Percentiles rank a stretch among this genome's conserved stretches.
These are phyloP conservation scores for Ctenochaetus hawaiiensis DNA, from an alignment of 2,797 vertebrate species.

Conservation along the genomic window DNA sequence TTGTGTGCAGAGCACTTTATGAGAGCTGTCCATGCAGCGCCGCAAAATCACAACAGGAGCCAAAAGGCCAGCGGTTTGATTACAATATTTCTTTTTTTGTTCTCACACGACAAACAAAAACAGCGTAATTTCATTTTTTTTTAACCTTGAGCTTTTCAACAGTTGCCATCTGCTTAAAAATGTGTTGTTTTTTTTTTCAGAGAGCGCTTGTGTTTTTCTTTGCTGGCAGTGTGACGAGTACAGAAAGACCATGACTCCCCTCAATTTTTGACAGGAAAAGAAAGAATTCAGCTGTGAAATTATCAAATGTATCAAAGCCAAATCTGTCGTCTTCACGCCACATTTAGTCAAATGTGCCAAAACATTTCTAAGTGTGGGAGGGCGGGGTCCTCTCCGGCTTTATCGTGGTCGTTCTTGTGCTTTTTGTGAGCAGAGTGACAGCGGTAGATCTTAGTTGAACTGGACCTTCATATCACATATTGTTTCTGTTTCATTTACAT, in stretches of 20 bases:
- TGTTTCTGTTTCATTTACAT: conserved; percentile 1
- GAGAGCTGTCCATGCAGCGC: conserved; percentile 20
- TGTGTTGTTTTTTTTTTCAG: conserved; percentile 13
- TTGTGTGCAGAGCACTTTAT: conserved; percentile 2
- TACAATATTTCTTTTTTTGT: conserved; percentile 24
- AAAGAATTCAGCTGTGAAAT: conserved; percentile 61
- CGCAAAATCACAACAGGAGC: conserved; percentile 12
- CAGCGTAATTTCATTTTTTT: conserved; percentile 4
- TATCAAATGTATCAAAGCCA: conserved; percentile 56
- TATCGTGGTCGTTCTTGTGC: not conserved
- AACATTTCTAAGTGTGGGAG: conserved; percentile 16
- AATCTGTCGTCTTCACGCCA: conserved; percentile 42
- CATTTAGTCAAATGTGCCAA: conserved; percentile 52
- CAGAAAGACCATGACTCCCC: conserved; percentile 30
- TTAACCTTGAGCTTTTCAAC: conserved; percentile 8
- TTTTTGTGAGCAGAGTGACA: not conserved
- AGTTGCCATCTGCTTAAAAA: conserved; percentile 29
- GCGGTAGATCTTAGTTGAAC: not conserved
- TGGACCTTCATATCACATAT: not conserved
- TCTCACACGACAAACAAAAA: conserved; percentile 37
- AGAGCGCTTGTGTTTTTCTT: conserved; percentile 39
- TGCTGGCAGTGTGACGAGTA: conserved; percentile 48
- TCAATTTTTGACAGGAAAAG: conserved; percentile 54
- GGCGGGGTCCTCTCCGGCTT: not conserved
- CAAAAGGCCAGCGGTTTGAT: conserved; percentile 34